These are phyloP conservation scores for Adelges cooleyi DNA, from an alignment of 1,140 invertebrate genomes.

Conservation along the genomic window DNA sequence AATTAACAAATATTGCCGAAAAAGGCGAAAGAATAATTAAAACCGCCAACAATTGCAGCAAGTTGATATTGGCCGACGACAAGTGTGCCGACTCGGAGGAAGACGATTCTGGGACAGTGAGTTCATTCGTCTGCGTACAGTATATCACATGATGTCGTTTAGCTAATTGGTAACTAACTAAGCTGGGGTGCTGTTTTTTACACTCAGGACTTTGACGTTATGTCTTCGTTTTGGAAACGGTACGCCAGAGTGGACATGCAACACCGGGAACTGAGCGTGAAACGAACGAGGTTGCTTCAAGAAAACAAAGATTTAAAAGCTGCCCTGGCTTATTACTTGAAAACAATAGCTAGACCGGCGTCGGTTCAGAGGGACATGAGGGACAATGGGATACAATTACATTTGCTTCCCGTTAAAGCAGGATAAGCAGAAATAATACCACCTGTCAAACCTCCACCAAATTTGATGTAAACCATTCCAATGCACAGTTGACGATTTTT, in stretches of 20 bases:
- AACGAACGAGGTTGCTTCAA: background rate
- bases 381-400: background rate
- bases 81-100: slow-evolving; percentile 33
- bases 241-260: background rate
- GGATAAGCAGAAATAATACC: background rate
- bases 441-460: no score
- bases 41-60: slow-evolving; percentile 35
- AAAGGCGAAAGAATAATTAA: slow-evolving; percentile 34
- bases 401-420: slow-evolving; percentile 4
- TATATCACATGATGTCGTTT: background rate
- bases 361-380: slow-evolving; percentile 6
- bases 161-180: no score
- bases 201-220: background rate
- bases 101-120: no score
- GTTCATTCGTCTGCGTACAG: no score
- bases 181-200: background rate
- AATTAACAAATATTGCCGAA: slow-evolving; percentile 36
- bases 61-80: slow-evolving; percentile 36
- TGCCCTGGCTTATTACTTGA: background rate
- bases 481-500: no score
- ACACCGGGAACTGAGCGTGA: background rate
- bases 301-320: slow-evolving; percentile 14
- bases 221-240: slow-evolving; percentile 9
- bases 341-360: background rate
- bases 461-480: no score